These are phyloP conservation scores for Orthochromis malagaraziensis DNA, from an alignment of 2,113 vertebrate species.

Conservation along the genomic window DNA sequence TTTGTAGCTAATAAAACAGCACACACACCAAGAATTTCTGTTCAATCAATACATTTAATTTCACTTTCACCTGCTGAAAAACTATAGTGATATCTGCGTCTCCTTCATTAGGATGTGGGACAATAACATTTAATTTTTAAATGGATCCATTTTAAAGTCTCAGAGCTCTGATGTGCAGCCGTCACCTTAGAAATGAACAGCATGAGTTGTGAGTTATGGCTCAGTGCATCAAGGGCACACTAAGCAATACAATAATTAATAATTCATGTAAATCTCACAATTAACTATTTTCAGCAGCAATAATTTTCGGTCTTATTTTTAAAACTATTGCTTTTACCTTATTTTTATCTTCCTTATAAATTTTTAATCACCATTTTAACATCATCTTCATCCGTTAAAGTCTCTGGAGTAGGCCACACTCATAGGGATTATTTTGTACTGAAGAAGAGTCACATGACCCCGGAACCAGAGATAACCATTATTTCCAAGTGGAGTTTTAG, in stretches of 20 bases:
- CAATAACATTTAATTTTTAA: not conserved
- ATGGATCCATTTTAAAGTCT: not conserved
- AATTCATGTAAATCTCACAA: not conserved
- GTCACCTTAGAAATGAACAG: not conserved
- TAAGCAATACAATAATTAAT: not conserved
- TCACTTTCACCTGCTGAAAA: not conserved
- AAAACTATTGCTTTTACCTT: not conserved
- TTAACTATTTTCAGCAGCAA: not conserved
- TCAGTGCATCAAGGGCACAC: fast-evolving
- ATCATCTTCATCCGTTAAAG: not conserved
- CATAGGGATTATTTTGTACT: not conserved
- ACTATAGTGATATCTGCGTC: not conserved
- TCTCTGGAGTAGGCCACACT: not conserved
- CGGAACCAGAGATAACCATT: not conserved
- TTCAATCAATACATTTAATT: not conserved
- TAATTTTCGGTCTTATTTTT: not conserved
- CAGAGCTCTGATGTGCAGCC: not conserved
- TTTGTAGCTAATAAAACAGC: not conserved
- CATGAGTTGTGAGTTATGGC: not conserved
- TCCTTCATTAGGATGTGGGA: not conserved
- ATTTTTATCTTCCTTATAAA: not conserved
- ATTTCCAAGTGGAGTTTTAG: not conserved
- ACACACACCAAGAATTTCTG: not conserved
- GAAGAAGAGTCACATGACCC: not conserved
- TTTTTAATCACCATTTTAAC: not conserved